Conservation (phyloP, 2,888 invertebrate genomes). For the Leptinotarsa rubiginosa region DNA sequence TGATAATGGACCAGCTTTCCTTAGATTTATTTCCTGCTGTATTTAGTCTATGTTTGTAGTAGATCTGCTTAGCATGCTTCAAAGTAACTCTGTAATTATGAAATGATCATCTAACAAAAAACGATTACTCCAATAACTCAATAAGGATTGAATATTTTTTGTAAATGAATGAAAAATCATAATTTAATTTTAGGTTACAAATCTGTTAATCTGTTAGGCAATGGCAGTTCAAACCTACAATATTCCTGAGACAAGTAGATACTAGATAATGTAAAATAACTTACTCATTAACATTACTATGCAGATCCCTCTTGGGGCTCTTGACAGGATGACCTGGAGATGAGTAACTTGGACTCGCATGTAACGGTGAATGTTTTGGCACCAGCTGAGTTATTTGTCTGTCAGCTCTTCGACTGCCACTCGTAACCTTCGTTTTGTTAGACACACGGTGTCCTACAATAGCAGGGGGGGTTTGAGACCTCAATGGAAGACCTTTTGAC, state of each 20-base stretch:
- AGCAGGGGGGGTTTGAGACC: constrained; percentile 62
- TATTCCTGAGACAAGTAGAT: background rate
- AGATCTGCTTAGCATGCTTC: no score
- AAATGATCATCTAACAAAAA: no score
- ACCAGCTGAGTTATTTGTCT: constrained; percentile 66
- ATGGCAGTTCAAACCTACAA: background rate
- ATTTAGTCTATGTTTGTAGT: no score
- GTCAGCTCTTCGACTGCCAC: constrained; percentile 61
- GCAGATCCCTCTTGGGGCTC: constrained; percentile 63
- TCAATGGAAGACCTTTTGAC: constrained; percentile 42
- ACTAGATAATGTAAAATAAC: constrained; percentile 23
- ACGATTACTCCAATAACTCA: no score
- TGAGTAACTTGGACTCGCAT: constrained; percentile 69
- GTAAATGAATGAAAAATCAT: no score
- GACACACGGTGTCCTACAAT: constrained; percentile 62
- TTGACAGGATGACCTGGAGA: constrained; percentile 58
- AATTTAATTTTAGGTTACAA: no score
- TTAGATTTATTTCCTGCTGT: no score
- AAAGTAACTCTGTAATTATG: no score
- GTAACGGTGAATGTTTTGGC: constrained; percentile 72
- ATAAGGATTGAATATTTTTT: no score
- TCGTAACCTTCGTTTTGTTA: constrained; percentile 64
- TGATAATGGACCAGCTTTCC: no score
- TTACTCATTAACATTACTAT: constrained; percentile 51
- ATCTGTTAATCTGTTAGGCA: no score